Evolutionary conservation across 2,797 vertebrate genomes (phyloP).

Genomic region (Parauchenoglanis ngamensis): DNA sequence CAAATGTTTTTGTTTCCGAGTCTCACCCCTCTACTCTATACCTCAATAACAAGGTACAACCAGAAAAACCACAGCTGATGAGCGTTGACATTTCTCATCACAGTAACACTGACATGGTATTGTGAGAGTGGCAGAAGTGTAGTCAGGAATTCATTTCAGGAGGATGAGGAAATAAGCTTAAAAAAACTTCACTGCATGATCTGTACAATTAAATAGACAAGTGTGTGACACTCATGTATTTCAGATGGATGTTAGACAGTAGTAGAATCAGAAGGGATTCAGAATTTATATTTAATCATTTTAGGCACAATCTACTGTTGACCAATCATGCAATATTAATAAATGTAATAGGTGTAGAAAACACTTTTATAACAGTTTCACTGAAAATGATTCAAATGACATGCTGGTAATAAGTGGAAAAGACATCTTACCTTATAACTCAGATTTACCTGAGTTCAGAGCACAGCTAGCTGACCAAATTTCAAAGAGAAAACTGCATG

Average conservation of each 20-base stretch:
- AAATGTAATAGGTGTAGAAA: too few relatives aligned
- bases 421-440: too few relatives aligned
- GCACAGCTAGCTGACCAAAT: not conserved
- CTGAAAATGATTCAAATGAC: not conserved
- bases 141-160: not conserved
- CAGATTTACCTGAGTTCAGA: not conserved
- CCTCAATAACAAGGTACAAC: not conserved
- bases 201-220: not conserved
- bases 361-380: not conserved
- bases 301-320: too few relatives aligned
- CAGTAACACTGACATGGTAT: not conserved
- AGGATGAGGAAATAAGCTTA: not conserved
- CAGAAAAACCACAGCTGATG: not conserved
- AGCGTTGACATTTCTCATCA: not conserved
- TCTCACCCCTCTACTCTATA: not conserved
- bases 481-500: too few relatives aligned
- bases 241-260: not conserved
- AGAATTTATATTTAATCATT: not conserved
- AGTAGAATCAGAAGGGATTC: not conserved
- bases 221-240: not conserved
- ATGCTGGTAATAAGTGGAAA: too few relatives aligned
- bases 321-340: too few relatives aligned
- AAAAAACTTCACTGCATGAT: not conserved
- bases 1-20: not conserved
- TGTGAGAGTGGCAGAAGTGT: not conserved